phyloP scores from a whole-genome alignment of 2,113 vertebrate genomes.

The Saguinus midas region DNA sequence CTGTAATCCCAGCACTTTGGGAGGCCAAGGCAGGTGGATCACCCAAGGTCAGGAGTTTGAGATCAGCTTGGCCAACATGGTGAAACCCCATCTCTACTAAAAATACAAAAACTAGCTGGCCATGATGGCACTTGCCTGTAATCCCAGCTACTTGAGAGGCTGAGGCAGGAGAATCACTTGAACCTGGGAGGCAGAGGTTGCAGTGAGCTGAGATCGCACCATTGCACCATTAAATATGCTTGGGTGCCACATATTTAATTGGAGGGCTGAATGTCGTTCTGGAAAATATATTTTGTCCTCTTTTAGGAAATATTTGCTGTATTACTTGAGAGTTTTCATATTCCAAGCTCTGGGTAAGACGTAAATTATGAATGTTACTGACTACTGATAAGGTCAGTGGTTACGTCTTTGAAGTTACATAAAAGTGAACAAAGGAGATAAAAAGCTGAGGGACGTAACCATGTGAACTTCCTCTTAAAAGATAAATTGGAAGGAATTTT shows the following conservation, averaged over 20 bases:
- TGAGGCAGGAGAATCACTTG: no score
- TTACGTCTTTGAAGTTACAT: not conserved
- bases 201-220: no score
- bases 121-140: no score
- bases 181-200: no score
- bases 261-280: not conserved
- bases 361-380: not conserved
- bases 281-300: not conserved
- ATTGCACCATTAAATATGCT: no score
- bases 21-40: no score
- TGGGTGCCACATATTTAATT: not conserved
- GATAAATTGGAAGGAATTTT: not conserved
- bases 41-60: no score
- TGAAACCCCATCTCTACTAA: no score
- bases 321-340: conserved; percentile 13
- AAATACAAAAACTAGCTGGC: no score
- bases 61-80: no score
- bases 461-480: not conserved
- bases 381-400: not conserved
- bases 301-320: conserved; percentile 2
- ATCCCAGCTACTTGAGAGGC: no score
- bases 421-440: not conserved
- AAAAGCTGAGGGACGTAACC: not conserved
- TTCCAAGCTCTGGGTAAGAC: not conserved
- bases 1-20: no score